These are phyloP conservation scores for Dromas ardeola DNA, from an alignment of 2,113 vertebrate genomes.

Conservation along the genomic window DNA sequence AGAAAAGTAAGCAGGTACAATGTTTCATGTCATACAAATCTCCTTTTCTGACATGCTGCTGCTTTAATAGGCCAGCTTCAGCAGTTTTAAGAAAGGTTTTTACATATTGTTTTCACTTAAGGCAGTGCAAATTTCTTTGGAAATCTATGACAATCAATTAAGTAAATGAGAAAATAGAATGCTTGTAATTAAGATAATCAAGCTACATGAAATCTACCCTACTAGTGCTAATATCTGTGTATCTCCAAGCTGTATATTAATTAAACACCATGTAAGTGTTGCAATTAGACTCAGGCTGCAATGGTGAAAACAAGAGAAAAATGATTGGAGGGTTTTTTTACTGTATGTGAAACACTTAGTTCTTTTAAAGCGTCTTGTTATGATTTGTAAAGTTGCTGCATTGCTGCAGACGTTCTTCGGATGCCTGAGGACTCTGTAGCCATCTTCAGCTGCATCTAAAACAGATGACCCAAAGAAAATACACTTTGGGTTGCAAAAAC, in stretches of 20 bases:
- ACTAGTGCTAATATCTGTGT: slow-evolving; percentile 61
- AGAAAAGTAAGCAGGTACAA: slow-evolving; percentile 33
- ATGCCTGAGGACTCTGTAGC: neutral
- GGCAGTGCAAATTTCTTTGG: slow-evolving; percentile 49
- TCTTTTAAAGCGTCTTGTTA: slow-evolving; percentile 16
- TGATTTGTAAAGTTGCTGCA: neutral
- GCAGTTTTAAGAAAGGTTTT: neutral
- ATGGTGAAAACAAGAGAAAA: slow-evolving; percentile 5
- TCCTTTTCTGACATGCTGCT: neutral
- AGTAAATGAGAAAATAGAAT: slow-evolving; percentile 77
- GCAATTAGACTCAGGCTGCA: slow-evolving; percentile 68
- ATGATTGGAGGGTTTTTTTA: slow-evolving; percentile 22
- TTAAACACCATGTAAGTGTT: slow-evolving; percentile 72
- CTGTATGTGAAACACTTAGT: neutral
- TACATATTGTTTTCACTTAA: slow-evolving; percentile 50
- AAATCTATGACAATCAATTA: slow-evolving; percentile 78
- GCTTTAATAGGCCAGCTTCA: slow-evolving; percentile 12
- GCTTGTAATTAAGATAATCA: slow-evolving; percentile 79
- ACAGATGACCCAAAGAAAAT: neutral
- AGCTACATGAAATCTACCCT: slow-evolving; percentile 66
- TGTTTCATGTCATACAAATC: neutral
- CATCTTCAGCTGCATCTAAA: neutral
- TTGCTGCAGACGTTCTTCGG: neutral
- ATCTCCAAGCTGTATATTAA: slow-evolving; percentile 77
- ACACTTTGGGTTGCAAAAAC: neutral